Evolutionary conservation across 2,797 vertebrate species (phyloP), one percentile per base, ranked within the genome.

Genomic region (Trachurus trachurus): DNA sequence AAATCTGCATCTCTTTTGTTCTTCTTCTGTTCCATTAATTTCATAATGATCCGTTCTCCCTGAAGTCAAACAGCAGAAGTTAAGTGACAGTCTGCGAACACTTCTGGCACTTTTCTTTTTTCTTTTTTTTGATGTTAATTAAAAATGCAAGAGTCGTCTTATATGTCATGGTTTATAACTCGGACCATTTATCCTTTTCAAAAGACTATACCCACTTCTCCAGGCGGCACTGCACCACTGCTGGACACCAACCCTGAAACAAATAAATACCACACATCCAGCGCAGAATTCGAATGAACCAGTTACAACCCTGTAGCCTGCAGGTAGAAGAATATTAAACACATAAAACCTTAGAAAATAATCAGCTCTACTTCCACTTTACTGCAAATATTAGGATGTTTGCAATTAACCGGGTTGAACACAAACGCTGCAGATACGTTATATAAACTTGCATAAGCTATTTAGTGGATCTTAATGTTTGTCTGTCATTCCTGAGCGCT

Each of bases 401-500:
- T 62, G 12, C 39, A 54, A 50, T 42, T 60, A 74, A 71, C 7
- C 49, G 22, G 17, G 15, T 54, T 82, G 9, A 13, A 49, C 44
- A 39, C 21, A 37, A 37, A 37, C 8, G 7, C 34, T 37, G 8
- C 7, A 37, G 8, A 37, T 37, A 37, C 34, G 7, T 37, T 37
- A 37, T 8, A 37, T 7, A 37, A 37, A 83, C 58, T 78, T 65
- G 72, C 71, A 80, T 56, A 50, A 29, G 61, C 61, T 68, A 49
- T 74, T 77, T 50, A 53, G 42, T 56, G 29, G 19, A 10, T 78
- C 59, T 26, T 34, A 21, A 56, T 72, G 52, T 59, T 69, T 63
- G 54, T 44, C 63, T 19, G 37, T 71, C 59, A 69, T 73, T n/a
- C 16, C 7, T 62, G 47, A 31, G 42, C 7, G 17, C 40, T 31